These are phyloP conservation scores for Galeopsomyia nigrocyanea DNA, from an alignment of 2,888 invertebrate species.

Conservation along the genomic window DNA sequence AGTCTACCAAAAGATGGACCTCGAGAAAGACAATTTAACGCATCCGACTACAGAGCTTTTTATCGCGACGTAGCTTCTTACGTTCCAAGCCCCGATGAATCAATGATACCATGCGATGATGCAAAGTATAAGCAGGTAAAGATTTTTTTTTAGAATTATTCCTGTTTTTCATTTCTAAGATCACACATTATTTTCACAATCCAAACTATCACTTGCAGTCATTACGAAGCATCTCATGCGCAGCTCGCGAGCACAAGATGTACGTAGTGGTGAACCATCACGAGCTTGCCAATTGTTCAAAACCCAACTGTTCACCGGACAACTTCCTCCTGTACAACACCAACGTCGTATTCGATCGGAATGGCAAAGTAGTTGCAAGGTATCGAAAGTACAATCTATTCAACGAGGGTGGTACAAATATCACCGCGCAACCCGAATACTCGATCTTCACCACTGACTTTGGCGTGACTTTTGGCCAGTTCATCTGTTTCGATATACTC, in stretches of 20 bases:
- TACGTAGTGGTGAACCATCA: conserved; percentile 71
- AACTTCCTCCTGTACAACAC: conserved; percentile 69
- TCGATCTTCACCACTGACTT: too few species aligned
- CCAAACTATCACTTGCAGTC: too few species aligned
- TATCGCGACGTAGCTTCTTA: conserved; percentile 33
- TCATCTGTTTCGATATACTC: conserved; percentile 73
- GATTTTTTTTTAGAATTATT: neutral
- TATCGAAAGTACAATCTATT: conserved; percentile 71
- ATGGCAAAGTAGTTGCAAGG: conserved; percentile 70
- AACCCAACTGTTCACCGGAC: conserved; percentile 59
- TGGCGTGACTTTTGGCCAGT: conserved; percentile 71
- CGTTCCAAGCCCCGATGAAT: conserved; percentile 35
- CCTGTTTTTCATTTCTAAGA: too few species aligned
- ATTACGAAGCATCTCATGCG: conserved; percentile 66
- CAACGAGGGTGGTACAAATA: conserved; percentile 66
- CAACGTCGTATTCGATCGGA: conserved; percentile 71
- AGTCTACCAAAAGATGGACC: conserved; percentile 32
- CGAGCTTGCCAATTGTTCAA: conserved; percentile 61
- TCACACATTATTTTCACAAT: too few species aligned
- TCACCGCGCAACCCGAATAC: conserved; percentile 59
- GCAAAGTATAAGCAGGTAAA: conserved; percentile 29
- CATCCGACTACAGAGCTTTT: conserved; percentile 21
- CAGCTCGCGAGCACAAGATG: conserved; percentile 66
- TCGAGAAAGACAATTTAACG: conserved; percentile 11
- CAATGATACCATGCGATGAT: conserved; percentile 33